phyloP scores from a whole-genome alignment of 2,888 invertebrate species.

The Lacanobia wlatinum region DNA sequence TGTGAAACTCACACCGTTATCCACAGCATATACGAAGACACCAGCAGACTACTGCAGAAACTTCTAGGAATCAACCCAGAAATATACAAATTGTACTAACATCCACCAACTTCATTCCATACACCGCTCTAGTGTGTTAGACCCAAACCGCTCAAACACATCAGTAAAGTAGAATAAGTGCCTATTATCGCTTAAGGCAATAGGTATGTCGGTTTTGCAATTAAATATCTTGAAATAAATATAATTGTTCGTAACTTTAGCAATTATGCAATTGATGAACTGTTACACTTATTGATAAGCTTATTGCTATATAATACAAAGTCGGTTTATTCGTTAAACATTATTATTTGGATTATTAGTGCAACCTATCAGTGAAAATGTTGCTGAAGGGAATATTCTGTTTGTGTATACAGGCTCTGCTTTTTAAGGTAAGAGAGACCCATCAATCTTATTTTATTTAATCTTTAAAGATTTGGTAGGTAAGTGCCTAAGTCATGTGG shows the following conservation, averaged over 20 bases:
- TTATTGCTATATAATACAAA: conserved; percentile 54
- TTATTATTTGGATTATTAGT: conserved; percentile 38
- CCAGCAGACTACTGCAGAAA: no score
- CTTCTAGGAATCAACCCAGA: neutral
- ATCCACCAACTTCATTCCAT: neutral
- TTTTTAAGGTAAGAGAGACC: conserved; percentile 46
- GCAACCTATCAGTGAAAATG: conserved; percentile 35
- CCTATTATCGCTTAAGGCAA: conserved; percentile 7
- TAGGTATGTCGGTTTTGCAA: conserved; percentile 47
- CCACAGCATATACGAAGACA: no score
- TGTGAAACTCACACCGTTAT: no score
- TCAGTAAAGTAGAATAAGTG: neutral
- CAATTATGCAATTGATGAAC: conserved; percentile 46
- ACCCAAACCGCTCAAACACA: no score
- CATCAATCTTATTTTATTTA: neutral
- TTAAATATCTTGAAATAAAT: conserved; percentile 33
- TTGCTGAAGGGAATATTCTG: conserved; percentile 48
- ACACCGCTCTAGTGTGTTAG: no score
- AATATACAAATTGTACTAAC: no score
- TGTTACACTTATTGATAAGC: conserved; percentile 57
- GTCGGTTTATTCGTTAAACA: conserved; percentile 32
- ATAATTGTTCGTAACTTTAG: conserved; percentile 8
- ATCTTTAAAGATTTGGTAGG: neutral
- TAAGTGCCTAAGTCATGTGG: neutral
- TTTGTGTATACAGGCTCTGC: conserved; percentile 51